Evolutionary conservation across 2,113 vertebrate genomes (phyloP), one percentile per base, ranked within the genome.

Genomic region (Hystrix cristata): DNA sequence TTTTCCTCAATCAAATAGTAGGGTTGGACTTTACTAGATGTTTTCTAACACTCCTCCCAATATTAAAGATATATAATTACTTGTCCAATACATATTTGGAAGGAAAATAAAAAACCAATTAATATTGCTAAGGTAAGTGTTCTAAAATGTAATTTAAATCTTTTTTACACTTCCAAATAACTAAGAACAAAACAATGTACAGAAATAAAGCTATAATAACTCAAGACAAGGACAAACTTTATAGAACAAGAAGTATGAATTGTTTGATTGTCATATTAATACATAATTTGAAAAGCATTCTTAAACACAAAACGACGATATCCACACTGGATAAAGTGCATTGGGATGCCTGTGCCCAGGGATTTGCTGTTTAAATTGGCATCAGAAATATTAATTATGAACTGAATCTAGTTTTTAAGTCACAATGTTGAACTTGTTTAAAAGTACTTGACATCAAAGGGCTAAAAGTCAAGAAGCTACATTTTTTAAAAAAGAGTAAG

Each of bases 351-450:
- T 79, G 71, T 65, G 86, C 79, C 79, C 46, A 91, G 85, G 62
- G 59, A 82, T 69, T 31, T 92, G n/a, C 59, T 94, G 25, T 94
- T 91, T 88, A 67, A 90, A 60, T 18, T 92, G 60, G 31, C 21
- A 82, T 87, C 69, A 69, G 67, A 67, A 97, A 95, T 81, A 9
- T 80, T 85, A 85, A 76, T 71, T 19, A 46, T 7, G 80, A 67
- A 90, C 71, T 90, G 60, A 91, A 93, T 64, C 7, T 60, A 78
- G 67, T n/a, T 80, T 96, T 95, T 76, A 87, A 86, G 62, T 69
- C 93, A 71, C 65, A 72, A 60, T 65, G 19, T 87, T 96, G 65
- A 95, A 67, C n/a, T 95, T 96, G n/a, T 74, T 93, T 72, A 86
- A 86, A 88, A 87, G 27, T 88, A 94, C 14, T 88, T 84, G 65